Conservation (phyloP, 2,113 vertebrate genomes). For the Pollimyrus isidori region DNA sequence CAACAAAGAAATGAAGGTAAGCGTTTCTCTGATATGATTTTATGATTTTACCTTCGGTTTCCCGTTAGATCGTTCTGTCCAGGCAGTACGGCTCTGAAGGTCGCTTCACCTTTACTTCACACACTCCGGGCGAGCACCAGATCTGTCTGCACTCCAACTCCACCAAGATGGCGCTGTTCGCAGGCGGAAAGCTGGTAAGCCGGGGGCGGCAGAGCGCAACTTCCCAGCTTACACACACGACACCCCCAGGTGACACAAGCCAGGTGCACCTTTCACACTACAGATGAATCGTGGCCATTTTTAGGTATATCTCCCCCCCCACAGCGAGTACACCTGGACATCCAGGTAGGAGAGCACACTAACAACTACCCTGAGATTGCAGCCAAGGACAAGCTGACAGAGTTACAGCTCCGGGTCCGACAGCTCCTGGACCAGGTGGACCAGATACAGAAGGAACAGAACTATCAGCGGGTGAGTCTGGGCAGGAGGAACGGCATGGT, state of each 20-base stretch:
- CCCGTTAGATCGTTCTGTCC: slow-evolving; percentile 74
- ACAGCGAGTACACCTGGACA: slow-evolving; percentile 85
- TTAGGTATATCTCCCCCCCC: background rate
- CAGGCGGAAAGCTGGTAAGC: slow-evolving; percentile 81
- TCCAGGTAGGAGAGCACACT: slow-evolving; percentile 88
- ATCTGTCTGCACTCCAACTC: slow-evolving; percentile 96
- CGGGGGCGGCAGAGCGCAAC: background rate
- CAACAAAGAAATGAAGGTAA: background rate
- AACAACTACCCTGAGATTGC: slow-evolving; percentile 96
- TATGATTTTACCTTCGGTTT: background rate
- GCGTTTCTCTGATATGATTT: background rate
- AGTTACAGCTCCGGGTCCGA: slow-evolving; percentile 81
- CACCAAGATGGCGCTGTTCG: slow-evolving; percentile 85
- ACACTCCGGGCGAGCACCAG: slow-evolving; percentile 90
- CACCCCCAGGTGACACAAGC: background rate
- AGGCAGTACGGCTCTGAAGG: slow-evolving; percentile 89
- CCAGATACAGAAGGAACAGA: slow-evolving; percentile 94
- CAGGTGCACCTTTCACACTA: background rate
- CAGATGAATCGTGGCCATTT: background rate
- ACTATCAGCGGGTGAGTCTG: slow-evolving; percentile 82
- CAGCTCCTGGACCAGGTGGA: slow-evolving; percentile 91
- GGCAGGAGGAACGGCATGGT: background rate
- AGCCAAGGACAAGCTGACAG: slow-evolving; percentile 86
- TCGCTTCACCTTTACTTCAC: slow-evolving; percentile 89
- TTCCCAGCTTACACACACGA: background rate